Conservation (phyloP, 1,140 invertebrate species). For the Drosophila pectinifera region DNA sequence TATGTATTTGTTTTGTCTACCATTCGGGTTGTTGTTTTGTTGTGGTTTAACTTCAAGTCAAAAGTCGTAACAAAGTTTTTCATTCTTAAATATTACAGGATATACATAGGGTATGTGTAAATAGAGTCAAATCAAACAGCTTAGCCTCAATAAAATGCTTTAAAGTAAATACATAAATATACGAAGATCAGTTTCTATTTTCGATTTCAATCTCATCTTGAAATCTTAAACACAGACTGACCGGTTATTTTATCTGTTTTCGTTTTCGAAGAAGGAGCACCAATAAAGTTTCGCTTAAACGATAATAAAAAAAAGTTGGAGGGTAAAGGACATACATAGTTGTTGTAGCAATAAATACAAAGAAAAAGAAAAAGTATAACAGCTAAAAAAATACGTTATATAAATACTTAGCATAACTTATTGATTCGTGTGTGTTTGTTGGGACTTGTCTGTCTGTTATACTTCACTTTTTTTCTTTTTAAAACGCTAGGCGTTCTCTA, state of each 20-base stretch:
- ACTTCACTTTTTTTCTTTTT: conserved; percentile 56
- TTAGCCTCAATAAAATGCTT: conserved; percentile 80
- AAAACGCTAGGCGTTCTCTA: conserved; percentile 81
- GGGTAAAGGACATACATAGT: conserved; percentile 43
- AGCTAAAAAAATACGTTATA: conserved; percentile 57
- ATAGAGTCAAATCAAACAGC: conserved; percentile 58
- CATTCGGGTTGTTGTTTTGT: conserved; percentile 13
- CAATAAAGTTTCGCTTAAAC: conserved; percentile 77
- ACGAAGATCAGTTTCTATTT: conserved; percentile 19
- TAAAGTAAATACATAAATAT: conserved; percentile 50
- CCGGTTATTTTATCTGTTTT: conserved; percentile 6
- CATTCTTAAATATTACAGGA: conserved; percentile 35
- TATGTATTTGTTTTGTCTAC: conserved; percentile 63
- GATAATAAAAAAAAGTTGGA: conserved; percentile 40
- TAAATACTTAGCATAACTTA: conserved; percentile 60
- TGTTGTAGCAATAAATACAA: conserved; percentile 61
- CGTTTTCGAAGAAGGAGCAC: conserved; percentile 69
- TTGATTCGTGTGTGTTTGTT: conserved; percentile 33
- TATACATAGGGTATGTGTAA: conserved; percentile 35
- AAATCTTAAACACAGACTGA: conserved; percentile 7
- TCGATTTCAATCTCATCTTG: conserved; percentile 16
- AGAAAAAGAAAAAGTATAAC: conserved; percentile 40
- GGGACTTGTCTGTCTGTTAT: conserved; percentile 18
- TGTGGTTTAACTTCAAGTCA: conserved; percentile 17
- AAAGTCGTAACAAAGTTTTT: conserved; percentile 39